phyloP scores from a whole-genome alignment of 2,888 invertebrate species.

The Apamea epomidion region DNA sequence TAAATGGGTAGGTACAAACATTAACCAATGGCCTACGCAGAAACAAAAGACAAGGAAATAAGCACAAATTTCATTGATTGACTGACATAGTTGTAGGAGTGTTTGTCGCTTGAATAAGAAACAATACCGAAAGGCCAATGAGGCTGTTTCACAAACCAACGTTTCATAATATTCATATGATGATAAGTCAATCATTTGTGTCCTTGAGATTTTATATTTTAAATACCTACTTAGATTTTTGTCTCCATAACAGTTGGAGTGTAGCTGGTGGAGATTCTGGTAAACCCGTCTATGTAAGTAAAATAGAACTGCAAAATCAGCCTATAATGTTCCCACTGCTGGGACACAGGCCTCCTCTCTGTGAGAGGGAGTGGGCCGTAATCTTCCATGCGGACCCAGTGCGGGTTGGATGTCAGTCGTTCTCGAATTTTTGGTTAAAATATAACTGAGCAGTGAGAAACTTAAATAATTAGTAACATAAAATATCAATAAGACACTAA shows the following conservation, averaged over 20 bases:
- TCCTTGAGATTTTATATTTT: neutral
- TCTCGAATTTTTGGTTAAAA: neutral
- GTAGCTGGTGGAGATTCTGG: too few species aligned
- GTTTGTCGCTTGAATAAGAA: conserved; percentile 1
- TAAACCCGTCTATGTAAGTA: too few species aligned
- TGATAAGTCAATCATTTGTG: neutral
- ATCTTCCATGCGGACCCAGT: neutral
- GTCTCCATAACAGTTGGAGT: neutral
- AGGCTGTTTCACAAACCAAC: neutral
- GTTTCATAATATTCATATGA: neutral
- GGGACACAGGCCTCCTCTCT: neutral
- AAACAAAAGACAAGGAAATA: neutral
- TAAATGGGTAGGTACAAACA: neutral
- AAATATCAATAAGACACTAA: neutral
- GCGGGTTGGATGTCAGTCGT: neutral
- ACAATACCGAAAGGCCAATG: neutral
- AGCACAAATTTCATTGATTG: neutral
- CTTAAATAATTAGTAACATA: neutral
- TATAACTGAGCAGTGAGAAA: neutral
- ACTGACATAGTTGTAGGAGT: neutral
- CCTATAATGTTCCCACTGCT: neutral
- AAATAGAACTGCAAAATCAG: neutral
- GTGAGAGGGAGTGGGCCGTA: neutral
- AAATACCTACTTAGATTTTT: neutral
- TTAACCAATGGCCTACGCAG: neutral